phyloP scores from a whole-genome alignment of 2,113 vertebrate genomes.

The Brachypodius melanocephalos region DNA sequence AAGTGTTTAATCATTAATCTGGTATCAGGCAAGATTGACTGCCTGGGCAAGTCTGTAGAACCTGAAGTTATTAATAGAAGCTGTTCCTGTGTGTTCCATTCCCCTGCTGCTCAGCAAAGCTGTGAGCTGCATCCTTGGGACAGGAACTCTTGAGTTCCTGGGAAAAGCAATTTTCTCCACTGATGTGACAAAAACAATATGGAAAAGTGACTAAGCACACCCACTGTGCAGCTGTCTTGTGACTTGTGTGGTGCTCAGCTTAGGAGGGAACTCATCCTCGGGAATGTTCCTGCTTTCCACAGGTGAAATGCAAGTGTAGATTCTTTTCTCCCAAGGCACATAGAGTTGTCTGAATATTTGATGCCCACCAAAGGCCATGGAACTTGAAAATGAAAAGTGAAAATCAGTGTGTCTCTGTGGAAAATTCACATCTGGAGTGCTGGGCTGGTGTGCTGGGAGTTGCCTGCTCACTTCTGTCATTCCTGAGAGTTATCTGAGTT shows the following conservation, averaged over 20 bases:
- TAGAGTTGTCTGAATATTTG: neutral
- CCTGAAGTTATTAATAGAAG: conserved; percentile 2
- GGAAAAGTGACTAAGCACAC: neutral
- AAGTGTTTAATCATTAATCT: conserved; percentile 58
- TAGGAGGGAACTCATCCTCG: neutral
- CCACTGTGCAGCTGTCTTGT: neutral
- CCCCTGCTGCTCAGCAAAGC: neutral
- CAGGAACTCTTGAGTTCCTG: neutral
- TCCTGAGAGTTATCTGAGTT: neutral
- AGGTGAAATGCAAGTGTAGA: neutral
- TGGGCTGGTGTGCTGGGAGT: neutral
- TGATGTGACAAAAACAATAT: neutral
- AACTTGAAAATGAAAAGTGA: neutral
- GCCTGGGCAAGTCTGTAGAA: conserved; percentile 11
- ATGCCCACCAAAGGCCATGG: neutral
- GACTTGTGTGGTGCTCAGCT: neutral
- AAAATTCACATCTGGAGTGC: neutral
- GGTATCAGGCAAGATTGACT: conserved; percentile 28
- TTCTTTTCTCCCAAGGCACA: neutral
- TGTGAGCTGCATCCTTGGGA: neutral
- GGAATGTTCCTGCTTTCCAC: neutral
- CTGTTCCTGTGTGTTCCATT: neutral
- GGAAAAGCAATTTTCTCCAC: neutral
- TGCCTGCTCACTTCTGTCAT: neutral
- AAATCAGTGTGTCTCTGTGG: neutral